Conservation (phyloP, 2,888 invertebrate species). For the Sympetrum striolatum region DNA sequence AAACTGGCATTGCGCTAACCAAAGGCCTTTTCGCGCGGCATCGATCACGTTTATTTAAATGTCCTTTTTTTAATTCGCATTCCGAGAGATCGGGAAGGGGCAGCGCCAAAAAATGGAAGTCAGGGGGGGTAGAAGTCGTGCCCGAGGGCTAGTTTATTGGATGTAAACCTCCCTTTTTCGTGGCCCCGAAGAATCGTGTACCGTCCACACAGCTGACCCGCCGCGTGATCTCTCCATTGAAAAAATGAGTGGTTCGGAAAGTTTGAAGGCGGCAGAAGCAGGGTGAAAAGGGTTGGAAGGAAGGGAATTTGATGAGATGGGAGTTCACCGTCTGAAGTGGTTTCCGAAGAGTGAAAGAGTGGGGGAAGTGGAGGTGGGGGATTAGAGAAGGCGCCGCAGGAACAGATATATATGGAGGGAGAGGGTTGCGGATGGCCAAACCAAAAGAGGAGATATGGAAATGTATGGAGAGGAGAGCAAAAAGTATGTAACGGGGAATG, state of each 20-base stretch:
- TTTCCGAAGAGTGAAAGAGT: neutral
- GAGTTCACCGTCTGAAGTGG: constrained; percentile 32
- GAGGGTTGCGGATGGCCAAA: neutral
- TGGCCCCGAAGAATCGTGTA: neutral
- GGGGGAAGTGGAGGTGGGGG: neutral
- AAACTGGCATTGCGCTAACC: neutral
- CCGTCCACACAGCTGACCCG: neutral
- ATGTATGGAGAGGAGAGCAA: neutral
- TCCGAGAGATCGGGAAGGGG: neutral
- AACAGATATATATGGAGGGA: neutral
- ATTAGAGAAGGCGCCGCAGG: neutral
- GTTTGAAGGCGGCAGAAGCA: neutral
- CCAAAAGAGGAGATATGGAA: neutral
- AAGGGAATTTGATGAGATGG: constrained; percentile 29
- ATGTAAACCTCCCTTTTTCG: neutral
- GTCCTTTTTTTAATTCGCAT: neutral
- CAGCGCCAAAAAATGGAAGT: neutral
- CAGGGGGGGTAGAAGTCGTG: neutral
- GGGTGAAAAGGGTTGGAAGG: neutral
- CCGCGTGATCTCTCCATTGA: neutral
- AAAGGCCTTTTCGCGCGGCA: neutral
- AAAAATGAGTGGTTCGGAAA: neutral
- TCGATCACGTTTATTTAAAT: neutral
- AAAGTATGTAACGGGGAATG: neutral
- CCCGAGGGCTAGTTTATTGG: neutral